Evolutionary conservation across 2,888 invertebrate genomes (phyloP).

Genomic region (Formica aserva): DNA sequence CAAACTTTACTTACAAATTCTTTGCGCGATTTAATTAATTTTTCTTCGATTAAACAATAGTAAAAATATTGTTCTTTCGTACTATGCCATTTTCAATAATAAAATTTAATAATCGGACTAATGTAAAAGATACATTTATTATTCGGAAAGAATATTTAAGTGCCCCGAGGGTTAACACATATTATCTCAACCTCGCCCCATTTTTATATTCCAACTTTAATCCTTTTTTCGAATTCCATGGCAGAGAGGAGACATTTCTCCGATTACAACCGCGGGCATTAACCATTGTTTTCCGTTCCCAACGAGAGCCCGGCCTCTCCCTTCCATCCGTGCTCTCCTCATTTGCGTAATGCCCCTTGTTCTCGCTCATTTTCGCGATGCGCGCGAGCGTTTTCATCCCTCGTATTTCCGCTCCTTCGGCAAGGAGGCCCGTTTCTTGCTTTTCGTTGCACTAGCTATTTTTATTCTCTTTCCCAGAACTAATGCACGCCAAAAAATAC

Average conservation of each 20-base stretch:
- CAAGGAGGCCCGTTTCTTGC: conserved; percentile 17
- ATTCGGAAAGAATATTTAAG: neutral
- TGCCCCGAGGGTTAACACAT: neutral
- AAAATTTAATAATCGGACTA: conserved; percentile 5
- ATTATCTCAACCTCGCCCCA: conserved; percentile 4
- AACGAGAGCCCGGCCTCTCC: conserved; percentile 24
- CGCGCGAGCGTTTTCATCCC: conserved; percentile 2
- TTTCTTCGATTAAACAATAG: neutral
- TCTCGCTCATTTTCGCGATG: conserved; percentile 36
- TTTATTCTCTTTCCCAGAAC: neutral
- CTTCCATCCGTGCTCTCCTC: conserved; percentile 25
- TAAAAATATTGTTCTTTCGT: neutral
- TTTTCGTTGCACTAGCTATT: neutral
- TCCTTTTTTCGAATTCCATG: conserved; percentile 42
- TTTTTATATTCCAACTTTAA: conserved; percentile 29
- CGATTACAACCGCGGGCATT: conserved; percentile 42
- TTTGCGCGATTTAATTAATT: neutral
- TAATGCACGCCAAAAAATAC: neutral
- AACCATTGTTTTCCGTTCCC: conserved; percentile 46
- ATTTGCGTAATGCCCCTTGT: conserved; percentile 50
- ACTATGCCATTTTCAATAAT: neutral
- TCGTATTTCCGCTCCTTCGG: neutral
- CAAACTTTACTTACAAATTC: neutral
- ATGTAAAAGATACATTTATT: neutral
- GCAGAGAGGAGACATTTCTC: conserved; percentile 28